phyloP scores from a whole-genome alignment of 2,113 vertebrate species.

The Gopherus flavomarginatus region DNA sequence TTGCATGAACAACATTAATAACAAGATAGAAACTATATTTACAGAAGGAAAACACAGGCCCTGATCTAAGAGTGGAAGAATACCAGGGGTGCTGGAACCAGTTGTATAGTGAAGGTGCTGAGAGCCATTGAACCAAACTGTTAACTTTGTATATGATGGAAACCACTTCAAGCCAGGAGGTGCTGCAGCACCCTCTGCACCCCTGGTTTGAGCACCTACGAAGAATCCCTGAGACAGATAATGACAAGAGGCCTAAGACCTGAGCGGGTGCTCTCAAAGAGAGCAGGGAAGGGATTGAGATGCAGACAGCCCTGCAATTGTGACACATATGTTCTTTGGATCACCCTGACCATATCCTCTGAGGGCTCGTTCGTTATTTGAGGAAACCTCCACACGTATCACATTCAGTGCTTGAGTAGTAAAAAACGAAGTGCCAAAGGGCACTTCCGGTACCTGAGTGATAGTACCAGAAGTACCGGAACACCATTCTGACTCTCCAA shows the following conservation, averaged over 20 bases:
- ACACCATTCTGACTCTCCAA: not conserved
- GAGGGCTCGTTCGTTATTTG: not conserved
- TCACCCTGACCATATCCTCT: not conserved
- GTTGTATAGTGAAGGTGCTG: no score
- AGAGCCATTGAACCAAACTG: no score
- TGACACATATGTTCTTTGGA: not conserved
- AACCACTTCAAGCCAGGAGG: no score
- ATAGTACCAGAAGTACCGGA: no score
- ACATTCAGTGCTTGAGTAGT: not conserved
- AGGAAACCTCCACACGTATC: not conserved
- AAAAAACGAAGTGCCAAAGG: not conserved
- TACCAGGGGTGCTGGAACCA: no score
- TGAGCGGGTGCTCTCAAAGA: not conserved
- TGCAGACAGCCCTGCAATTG: not conserved
- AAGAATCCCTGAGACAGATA: not conserved
- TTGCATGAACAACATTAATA: not conserved
- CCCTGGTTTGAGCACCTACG: no score
- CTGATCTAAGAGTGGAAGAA: not conserved
- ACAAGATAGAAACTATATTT: not conserved
- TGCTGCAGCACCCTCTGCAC: no score
- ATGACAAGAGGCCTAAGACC: not conserved
- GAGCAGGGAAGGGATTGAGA: not conserved
- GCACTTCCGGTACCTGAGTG: no score
- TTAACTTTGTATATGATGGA: no score
- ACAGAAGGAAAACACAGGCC: not conserved